Percentiles rank a stretch among this genome's conserved stretches.
phyloP scores from a whole-genome alignment of 2,888 invertebrate genomes.

The Steromphala cineraria region DNA sequence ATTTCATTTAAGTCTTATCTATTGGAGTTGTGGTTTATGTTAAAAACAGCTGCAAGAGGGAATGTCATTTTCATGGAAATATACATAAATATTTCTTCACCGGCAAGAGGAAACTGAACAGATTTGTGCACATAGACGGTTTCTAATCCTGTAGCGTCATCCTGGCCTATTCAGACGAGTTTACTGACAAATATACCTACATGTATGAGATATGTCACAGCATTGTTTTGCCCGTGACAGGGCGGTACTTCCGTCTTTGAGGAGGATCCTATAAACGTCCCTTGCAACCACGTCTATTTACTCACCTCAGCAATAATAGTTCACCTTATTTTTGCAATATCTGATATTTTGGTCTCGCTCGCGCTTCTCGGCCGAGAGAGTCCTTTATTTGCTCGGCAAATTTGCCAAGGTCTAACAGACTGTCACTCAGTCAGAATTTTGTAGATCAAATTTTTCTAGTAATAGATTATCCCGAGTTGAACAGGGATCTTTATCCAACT shows the following conservation, averaged over 20 bases:
- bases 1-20: background rate
- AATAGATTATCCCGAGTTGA: background rate
- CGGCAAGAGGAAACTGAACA: too few relatives aligned
- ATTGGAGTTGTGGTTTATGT: background rate
- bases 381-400: background rate
- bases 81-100: background rate
- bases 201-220: background rate
- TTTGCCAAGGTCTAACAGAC: background rate
- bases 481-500: too few relatives aligned
- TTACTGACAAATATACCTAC: background rate
- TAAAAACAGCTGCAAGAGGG: background rate
- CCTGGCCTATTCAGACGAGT: background rate
- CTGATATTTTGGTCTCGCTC: background rate
- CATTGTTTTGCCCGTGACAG: background rate
- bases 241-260: background rate
- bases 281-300: background rate
- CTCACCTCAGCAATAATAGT: background rate
- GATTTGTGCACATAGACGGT: background rate
- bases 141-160: background rate
- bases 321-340: conserved; percentile 2
- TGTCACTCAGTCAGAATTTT: background rate
- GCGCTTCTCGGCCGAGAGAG: background rate
- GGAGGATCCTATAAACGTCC: background rate
- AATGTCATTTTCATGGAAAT: background rate
- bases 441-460: background rate